A percentile compares a stretch with the other conserved stretches of the same genome.
Evolutionary conservation across 2,797 vertebrate genomes (phyloP).

Genomic region (Galago senegalensis): DNA sequence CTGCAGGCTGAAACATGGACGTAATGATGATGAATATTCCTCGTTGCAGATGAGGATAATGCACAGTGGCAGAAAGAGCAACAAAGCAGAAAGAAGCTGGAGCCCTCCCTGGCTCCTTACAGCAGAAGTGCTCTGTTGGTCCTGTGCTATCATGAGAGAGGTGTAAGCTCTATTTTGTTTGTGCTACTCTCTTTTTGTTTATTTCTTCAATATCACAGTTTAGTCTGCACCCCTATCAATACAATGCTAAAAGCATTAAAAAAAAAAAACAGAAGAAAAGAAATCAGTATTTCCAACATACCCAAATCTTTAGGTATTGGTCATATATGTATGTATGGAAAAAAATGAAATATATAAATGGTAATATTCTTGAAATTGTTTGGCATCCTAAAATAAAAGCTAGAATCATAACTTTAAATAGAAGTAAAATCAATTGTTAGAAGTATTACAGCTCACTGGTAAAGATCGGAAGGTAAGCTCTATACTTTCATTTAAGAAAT

Average conservation of each 20-base stretch:
- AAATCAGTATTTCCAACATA: neutral
- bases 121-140: neutral
- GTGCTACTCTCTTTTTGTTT: neutral
- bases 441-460: neutral
- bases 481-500: neutral
- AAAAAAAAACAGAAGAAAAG: conserved; percentile 22
- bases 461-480: neutral
- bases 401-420: neutral
- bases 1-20: neutral
- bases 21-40: neutral
- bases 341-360: neutral
- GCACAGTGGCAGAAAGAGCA: neutral
- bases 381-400: neutral
- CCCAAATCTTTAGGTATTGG: neutral
- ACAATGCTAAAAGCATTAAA: neutral
- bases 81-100: neutral
- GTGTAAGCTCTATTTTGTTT: neutral
- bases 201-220: neutral
- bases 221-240: neutral
- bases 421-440: neutral
- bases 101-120: neutral
- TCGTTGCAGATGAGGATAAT: neutral
- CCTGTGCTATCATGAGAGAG: neutral
- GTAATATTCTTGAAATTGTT: conserved; percentile 11
- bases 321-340: neutral